These are phyloP conservation scores for Subacronicta megacephala DNA, from an alignment of 2,888 invertebrate species.

Conservation along the genomic window DNA sequence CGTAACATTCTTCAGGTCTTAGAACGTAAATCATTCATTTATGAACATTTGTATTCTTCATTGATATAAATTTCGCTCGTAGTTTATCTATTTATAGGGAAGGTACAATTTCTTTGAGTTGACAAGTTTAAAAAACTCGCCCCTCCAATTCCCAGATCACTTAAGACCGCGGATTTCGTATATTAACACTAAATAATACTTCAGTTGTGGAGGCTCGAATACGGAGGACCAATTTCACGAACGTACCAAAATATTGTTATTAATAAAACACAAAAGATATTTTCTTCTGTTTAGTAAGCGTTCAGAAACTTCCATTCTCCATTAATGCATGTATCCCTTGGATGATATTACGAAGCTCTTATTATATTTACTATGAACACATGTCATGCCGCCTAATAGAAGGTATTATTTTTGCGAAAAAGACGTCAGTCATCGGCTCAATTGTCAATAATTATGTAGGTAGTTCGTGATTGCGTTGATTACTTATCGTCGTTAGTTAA, in stretches of 20 bases:
- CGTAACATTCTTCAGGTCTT: no score
- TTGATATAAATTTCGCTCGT: not conserved
- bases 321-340: conserved; percentile 29
- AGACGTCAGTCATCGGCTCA: no score
- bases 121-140: conserved; percentile 32
- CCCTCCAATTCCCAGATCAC: conserved; percentile 17
- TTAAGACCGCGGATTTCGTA: conserved; percentile 17
- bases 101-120: conserved; percentile 33
- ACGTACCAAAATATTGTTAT: conserved; percentile 21
- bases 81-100: conserved; percentile 31
- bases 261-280: conserved; percentile 39
- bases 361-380: conserved; percentile 29
- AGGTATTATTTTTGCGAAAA: not conserved
- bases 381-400: conserved; percentile 3
- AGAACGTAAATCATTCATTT: no score
- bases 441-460: no score
- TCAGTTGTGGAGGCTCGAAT: conserved; percentile 8
- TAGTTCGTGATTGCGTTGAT: no score
- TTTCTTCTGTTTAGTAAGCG: conserved; percentile 35
- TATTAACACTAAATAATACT: conserved; percentile 21
- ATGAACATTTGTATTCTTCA: no score
- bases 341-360: conserved; percentile 41
- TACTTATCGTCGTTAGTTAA: no score
- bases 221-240: conserved; percentile 11
- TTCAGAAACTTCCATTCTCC: conserved; percentile 25